Evolutionary conservation across 2,113 vertebrate species (phyloP).

Genomic region (Ibidorhyncha struthersii): DNA sequence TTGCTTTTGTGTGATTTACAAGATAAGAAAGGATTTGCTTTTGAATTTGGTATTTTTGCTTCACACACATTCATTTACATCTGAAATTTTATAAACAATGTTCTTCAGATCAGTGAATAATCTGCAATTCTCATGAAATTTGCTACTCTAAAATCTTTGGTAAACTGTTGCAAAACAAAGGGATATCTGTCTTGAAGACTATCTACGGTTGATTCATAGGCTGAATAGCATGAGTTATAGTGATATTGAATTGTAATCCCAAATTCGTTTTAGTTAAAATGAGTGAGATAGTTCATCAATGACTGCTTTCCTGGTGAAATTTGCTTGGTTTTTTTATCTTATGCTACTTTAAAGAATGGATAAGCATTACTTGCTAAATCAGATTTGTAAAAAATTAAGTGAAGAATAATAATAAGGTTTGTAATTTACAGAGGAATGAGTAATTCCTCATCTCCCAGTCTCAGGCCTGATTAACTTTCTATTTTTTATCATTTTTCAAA

Average conservation of each 20-base stretch:
- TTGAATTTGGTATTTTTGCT: background rate
- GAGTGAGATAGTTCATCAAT: background rate
- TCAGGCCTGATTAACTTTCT: background rate
- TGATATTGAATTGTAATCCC: background rate
- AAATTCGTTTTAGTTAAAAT: background rate
- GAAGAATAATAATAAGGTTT: background rate
- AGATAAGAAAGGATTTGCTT: background rate
- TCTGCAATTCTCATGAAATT: background rate
- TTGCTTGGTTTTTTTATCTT: background rate
- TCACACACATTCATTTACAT: background rate
- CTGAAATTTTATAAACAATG: accelerated
- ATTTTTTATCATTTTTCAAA: background rate
- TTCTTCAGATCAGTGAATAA: background rate
- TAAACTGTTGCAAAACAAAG: background rate
- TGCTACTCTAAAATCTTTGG: background rate
- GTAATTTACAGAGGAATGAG: background rate
- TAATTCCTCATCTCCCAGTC: background rate
- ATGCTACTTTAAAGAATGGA: background rate
- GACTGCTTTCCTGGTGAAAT: background rate
- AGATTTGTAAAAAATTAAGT: background rate
- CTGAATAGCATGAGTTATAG: background rate
- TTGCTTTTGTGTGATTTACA: background rate
- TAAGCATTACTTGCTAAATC: background rate
- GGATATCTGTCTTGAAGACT: background rate
- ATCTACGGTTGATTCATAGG: background rate